Evolutionary conservation across 2,888 invertebrate species (phyloP).

Genomic region (Hedychridium roseum): DNA sequence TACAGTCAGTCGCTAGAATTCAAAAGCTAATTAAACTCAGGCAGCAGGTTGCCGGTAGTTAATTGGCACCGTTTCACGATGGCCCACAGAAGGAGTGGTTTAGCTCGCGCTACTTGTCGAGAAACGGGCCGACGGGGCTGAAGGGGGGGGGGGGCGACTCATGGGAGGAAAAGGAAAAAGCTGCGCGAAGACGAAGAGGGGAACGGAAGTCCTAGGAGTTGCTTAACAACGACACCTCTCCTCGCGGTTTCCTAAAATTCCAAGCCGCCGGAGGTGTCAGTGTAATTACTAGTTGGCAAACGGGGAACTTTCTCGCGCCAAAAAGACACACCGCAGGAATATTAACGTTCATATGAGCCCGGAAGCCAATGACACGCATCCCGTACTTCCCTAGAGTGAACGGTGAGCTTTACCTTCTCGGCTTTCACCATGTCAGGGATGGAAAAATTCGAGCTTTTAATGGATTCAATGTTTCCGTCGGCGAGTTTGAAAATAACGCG

Average conservation of each 20-base stretch:
- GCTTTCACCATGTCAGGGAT: too few species aligned
- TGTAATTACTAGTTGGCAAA: constrained; percentile 15
- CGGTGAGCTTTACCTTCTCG: too few species aligned
- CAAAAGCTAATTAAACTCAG: constrained; percentile 35
- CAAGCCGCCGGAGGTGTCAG: constrained; percentile 12
- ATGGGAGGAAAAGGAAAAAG: too few species aligned
- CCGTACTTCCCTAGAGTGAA: too few species aligned
- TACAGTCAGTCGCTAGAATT: constrained; percentile 30
- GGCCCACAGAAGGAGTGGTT: constrained; percentile 5
- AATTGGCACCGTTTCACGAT: constrained; percentile 22
- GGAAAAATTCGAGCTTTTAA: background rate
- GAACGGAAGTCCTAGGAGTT: too few species aligned
- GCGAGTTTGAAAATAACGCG: too few species aligned
- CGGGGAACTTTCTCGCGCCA: constrained; percentile 3
- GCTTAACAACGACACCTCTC: too few species aligned
- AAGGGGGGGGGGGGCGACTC: background rate
- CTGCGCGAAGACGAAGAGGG: too few species aligned
- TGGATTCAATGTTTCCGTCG: background rate
- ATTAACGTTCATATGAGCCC: too few species aligned
- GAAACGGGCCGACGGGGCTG: constrained; percentile 1
- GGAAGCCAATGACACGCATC: too few species aligned
- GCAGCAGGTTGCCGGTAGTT: constrained; percentile 18
- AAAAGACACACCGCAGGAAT: too few species aligned
- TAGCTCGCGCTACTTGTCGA: constrained; percentile 17
- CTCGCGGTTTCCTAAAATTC: too few species aligned